Percentiles rank a stretch among this genome's conserved stretches.
Evolutionary conservation across 2,113 vertebrate genomes (phyloP).

Genomic region (Ursus arctos): DNA sequence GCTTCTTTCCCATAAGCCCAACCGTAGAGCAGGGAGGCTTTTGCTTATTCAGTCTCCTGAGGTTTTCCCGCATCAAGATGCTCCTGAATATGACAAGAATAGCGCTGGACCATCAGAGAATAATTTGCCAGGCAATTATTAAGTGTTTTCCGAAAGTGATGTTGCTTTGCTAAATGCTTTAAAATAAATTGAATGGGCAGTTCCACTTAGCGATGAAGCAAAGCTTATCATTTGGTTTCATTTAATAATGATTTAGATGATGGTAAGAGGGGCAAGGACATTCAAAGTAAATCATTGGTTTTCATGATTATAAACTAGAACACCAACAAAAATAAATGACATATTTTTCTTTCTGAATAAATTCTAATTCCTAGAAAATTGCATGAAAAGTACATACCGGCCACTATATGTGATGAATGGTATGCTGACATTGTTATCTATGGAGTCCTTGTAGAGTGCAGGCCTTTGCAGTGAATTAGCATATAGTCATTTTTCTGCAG

Average conservation of each 20-base stretch:
- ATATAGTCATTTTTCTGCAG: conserved; percentile 30
- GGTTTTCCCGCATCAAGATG: neutral
- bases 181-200: conserved; percentile 70
- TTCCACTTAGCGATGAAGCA: conserved; percentile 60
- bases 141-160: conserved; percentile 67
- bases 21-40: neutral
- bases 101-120: neutral
- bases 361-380: conserved; percentile 71
- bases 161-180: conserved; percentile 71
- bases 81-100: conserved; percentile 35
- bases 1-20: neutral
- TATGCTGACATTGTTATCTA: neutral
- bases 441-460: neutral
- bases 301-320: conserved; percentile 52
- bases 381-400: neutral
- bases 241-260: conserved; percentile 71
- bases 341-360: conserved; percentile 55
- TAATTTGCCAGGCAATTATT: conserved; percentile 64
- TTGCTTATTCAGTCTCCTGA: conserved; percentile 3
- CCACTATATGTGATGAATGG: neutral
- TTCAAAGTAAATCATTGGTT: conserved; percentile 74
- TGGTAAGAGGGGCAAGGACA: conserved; percentile 63
- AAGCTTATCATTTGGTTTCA: conserved; percentile 49
- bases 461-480: neutral
- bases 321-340: conserved; percentile 51